Evolutionary conservation across 2,113 vertebrate genomes (phyloP).

Genomic region (Elephas maximus): DNA sequence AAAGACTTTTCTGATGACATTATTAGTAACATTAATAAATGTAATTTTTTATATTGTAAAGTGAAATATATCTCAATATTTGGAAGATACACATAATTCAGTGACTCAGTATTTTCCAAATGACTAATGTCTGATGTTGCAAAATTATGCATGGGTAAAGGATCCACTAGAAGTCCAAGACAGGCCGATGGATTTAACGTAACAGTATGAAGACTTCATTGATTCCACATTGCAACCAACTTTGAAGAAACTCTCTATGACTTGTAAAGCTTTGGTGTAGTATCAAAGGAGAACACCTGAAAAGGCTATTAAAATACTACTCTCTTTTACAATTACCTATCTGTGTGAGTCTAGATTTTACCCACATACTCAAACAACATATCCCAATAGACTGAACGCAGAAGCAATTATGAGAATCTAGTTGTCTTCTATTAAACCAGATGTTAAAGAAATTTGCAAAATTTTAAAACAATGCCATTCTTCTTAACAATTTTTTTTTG

Average conservation of each 20-base stretch:
- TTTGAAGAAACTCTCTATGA: background rate
- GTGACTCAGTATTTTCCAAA: background rate
- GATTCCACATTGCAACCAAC: background rate
- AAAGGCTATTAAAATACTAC: background rate
- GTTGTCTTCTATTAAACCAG: slow-evolving; percentile 28
- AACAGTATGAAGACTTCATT: background rate
- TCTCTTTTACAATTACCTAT: background rate
- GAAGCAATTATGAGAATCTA: background rate
- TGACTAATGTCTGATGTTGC: background rate
- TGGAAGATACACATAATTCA: background rate
- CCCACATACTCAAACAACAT: background rate
- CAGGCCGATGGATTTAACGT: background rate
- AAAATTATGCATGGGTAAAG: background rate
- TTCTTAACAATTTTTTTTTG: background rate
- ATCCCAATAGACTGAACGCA: background rate
- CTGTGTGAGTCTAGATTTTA: background rate
- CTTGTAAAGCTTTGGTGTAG: background rate
- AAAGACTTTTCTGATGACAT: background rate
- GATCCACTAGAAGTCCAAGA: background rate
- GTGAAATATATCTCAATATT: too few relatives aligned
- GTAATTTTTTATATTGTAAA: too few relatives aligned
- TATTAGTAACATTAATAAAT: too few relatives aligned
- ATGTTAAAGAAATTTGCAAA: background rate
- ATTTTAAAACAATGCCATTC: background rate
- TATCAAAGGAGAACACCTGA: background rate